phyloP scores from a whole-genome alignment of 2,888 invertebrate species.

The Tetanocera ferruginea region DNA sequence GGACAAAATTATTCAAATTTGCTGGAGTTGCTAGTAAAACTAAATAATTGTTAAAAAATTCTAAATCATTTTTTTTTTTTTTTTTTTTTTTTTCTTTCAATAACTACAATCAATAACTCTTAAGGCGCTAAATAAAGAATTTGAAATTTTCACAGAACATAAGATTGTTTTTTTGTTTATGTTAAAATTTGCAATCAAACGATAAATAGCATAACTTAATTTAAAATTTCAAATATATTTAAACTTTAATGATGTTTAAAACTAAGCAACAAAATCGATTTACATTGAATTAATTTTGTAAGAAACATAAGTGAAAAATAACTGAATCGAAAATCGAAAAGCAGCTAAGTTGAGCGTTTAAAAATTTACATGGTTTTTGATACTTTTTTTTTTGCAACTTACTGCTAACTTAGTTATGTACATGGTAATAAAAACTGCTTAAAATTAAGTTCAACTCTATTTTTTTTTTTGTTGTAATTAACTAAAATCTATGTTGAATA shows the following conservation, averaged over 20 bases:
- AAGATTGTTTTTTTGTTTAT: no score
- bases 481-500: not conserved
- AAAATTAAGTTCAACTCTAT: not conserved
- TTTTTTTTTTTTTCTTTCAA: not conserved
- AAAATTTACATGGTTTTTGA: no score
- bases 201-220: no score
- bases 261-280: not conserved
- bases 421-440: not conserved
- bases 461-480: not conserved
- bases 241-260: no score
- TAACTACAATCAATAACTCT: not conserved
- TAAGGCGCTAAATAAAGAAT: not conserved
- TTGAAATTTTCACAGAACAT: no score
- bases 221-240: no score
- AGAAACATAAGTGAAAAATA: not conserved
- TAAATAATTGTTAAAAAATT: not conserved
- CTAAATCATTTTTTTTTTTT: not conserved
- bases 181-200: no score
- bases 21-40: conserved; percentile 11
- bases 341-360: not conserved
- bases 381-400: not conserved
- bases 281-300: not conserved
- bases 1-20: conserved; percentile 41
- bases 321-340: not conserved
- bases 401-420: not conserved